Percentiles rank a stretch among this genome's conserved stretches.
Conservation (phyloP, 2,113 vertebrate genomes). For the Tachysurus vachellii region DNA sequence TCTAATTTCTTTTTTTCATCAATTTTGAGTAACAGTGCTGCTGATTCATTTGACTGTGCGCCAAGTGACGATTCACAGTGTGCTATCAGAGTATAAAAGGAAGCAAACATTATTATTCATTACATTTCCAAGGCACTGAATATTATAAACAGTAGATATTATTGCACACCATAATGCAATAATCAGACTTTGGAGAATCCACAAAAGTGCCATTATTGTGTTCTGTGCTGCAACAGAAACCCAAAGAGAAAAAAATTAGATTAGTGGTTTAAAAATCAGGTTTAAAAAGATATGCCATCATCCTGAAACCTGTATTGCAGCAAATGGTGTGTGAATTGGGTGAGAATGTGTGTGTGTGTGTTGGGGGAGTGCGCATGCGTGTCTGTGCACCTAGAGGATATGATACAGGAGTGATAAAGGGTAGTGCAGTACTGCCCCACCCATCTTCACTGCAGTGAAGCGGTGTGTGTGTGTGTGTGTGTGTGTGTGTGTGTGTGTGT, state of each 20-base stretch:
- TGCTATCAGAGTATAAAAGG: background rate
- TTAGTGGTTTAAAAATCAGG: background rate
- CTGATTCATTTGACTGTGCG: background rate
- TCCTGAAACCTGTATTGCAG: constrained; percentile 27
- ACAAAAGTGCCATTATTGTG: background rate
- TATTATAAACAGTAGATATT: background rate
- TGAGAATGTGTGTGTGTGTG: background rate
- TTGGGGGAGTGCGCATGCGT: background rate
- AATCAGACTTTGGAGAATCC: background rate
- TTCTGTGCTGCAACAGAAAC: background rate
- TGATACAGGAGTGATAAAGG: constrained; percentile 38
- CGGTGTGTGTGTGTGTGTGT: constrained; percentile 20
- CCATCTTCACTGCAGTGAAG: constrained; percentile 37
- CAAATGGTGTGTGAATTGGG: constrained; percentile 13
- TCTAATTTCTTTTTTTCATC: background rate
- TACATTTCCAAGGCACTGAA: background rate
- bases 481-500: constrained; percentile 19
- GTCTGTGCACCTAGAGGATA: constrained; percentile 8
- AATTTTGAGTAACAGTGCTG: background rate
- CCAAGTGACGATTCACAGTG: too few relatives aligned
- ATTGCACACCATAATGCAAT: background rate
- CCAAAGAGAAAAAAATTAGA: background rate
- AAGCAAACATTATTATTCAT: background rate
- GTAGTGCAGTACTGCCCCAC: constrained; percentile 43
- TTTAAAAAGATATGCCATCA: background rate